Evolutionary conservation across 2,797 vertebrate species (phyloP).

Genomic region (Enteromius mattozi): DNA sequence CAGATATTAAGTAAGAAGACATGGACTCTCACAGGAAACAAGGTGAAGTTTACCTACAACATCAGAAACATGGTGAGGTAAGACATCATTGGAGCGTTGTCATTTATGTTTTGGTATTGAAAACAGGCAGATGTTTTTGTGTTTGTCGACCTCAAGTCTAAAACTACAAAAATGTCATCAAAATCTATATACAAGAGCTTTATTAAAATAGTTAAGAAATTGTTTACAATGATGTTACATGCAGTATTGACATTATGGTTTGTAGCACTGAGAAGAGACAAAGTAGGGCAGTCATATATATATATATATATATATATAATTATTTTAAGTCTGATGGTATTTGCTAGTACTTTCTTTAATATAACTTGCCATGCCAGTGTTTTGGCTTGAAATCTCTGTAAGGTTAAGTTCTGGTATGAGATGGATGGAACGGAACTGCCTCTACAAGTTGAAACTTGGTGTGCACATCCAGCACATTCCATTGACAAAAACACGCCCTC

Average conservation of each 20-base stretch:
- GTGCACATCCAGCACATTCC: constrained; percentile 22
- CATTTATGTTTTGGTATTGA: neutral
- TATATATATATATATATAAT: neutral
- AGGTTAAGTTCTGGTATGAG: constrained; percentile 45
- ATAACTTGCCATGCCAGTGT: neutral
- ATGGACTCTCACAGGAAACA: constrained; percentile 74
- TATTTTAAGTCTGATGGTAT: neutral
- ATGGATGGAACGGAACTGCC: constrained; percentile 10
- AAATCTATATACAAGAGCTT: neutral
- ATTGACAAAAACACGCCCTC: constrained; percentile 22
- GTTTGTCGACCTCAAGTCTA: neutral
- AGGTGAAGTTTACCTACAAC: constrained; percentile 76
- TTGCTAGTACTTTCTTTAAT: neutral
- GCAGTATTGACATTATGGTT: neutral
- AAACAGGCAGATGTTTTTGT: neutral
- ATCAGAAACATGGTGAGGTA: constrained; percentile 76
- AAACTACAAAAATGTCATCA: neutral
- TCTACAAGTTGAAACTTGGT: constrained; percentile 56
- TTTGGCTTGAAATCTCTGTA: constrained; percentile 3
- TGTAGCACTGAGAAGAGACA: neutral
- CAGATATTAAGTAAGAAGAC: neutral
- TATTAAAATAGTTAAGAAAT: neutral
- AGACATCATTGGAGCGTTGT: constrained; percentile 56
- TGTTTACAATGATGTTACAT: neutral
- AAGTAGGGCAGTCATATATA: neutral